Conservation (phyloP, 2,113 vertebrate genomes). For the Isurus oxyrinchus region DNA sequence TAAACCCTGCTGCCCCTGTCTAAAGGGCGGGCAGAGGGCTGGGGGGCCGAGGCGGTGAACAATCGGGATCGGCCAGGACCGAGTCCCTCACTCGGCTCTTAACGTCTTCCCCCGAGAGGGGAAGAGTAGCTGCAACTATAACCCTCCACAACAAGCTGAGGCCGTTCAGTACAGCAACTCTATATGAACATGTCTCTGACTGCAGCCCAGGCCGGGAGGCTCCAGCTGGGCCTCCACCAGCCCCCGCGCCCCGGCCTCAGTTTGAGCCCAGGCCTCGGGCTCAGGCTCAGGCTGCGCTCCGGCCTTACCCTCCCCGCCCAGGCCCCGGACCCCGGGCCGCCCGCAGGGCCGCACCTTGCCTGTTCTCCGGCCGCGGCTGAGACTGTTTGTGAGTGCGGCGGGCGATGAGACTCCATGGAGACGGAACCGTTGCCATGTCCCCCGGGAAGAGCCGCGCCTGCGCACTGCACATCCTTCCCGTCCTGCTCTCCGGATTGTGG, state of each 20-base stretch:
- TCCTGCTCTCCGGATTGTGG: slow-evolving; percentile 13
- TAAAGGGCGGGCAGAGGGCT: too few species aligned
- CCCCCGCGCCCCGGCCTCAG: neutral
- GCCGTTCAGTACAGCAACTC: too few species aligned
- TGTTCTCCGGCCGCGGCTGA: neutral
- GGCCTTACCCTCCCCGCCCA: neutral
- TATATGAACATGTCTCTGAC: too few species aligned
- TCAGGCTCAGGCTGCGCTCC: neutral
- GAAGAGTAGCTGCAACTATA: too few species aligned
- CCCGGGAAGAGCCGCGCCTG: neutral
- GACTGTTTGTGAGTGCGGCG: neutral
- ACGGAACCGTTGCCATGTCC: neutral
- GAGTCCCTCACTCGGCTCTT: too few species aligned
- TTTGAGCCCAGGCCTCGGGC: neutral
- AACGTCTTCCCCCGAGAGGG: too few species aligned
- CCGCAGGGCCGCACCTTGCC: neutral
- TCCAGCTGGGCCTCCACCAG: too few species aligned
- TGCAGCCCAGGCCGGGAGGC: too few species aligned
- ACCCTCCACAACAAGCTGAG: too few species aligned
- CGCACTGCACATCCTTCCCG: neutral
- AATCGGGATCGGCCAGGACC: neutral
- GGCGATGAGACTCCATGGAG: neutral
- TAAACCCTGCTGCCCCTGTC: too few species aligned
- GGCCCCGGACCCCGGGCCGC: neutral
- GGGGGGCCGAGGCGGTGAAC: too few species aligned